Conservation (phyloP, 1,140 invertebrate species). For the Pemphigus obesinymphae region DNA sequence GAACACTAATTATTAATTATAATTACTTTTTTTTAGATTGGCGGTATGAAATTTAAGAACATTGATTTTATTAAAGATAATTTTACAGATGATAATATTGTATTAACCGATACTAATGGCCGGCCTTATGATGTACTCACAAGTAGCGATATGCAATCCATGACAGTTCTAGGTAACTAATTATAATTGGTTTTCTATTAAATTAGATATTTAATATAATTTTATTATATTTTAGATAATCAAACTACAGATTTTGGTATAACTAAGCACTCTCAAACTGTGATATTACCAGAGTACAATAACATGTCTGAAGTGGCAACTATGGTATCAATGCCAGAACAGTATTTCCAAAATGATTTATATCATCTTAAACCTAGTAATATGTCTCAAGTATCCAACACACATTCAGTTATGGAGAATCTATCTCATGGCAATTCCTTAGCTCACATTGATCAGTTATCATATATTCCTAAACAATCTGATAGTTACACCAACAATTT, state of each 20-base stretch:
- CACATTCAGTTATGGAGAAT: slow-evolving; percentile 25
- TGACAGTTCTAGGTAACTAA: slow-evolving; percentile 17
- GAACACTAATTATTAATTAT: not conserved
- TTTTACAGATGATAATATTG: slow-evolving; percentile 26
- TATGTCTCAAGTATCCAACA: slow-evolving; percentile 8
- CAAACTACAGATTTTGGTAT: slow-evolving; percentile 11
- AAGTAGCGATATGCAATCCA: slow-evolving; percentile 4
- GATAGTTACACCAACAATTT: not conserved
- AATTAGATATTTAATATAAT: not conserved
- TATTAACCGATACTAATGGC: slow-evolving; percentile 22
- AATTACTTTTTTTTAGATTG: slow-evolving; percentile 27
- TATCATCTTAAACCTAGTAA: slow-evolving; percentile 13
- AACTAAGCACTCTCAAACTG: slow-evolving; percentile 12
- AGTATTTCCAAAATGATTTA: slow-evolving; percentile 33
- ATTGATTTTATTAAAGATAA: slow-evolving; percentile 35
- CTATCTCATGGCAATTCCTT: slow-evolving; percentile 5
- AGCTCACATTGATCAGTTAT: slow-evolving; percentile 17
- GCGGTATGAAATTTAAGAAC: slow-evolving; percentile 33
- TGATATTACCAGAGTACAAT: slow-evolving; percentile 19
- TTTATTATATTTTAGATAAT: slow-evolving; percentile 7
- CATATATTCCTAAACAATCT: slow-evolving; percentile 25
- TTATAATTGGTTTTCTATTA: not conserved
- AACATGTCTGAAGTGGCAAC: slow-evolving; percentile 1
- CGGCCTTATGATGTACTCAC: slow-evolving; percentile 20
- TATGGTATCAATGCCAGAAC: slow-evolving; percentile 28